These are phyloP conservation scores for Anorthoa munda DNA, from an alignment of 2,888 invertebrate species.

Conservation along the genomic window DNA sequence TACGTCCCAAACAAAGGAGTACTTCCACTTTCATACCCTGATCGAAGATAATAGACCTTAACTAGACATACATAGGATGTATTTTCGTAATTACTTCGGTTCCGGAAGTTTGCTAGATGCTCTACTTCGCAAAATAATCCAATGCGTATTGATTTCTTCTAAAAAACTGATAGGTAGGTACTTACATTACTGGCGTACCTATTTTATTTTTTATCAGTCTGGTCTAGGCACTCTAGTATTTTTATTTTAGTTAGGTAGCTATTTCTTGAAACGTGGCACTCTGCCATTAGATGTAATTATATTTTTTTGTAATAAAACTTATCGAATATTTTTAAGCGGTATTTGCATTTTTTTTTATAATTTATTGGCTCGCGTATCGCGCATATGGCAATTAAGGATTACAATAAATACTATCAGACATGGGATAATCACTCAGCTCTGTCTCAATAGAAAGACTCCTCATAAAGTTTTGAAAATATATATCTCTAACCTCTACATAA, in stretches of 20 bases:
- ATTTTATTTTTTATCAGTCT: constrained; percentile 48
- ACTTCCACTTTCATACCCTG: constrained; percentile 26
- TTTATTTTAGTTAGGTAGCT: neutral
- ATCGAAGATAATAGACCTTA: constrained; percentile 48
- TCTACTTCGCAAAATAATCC: constrained; percentile 45
- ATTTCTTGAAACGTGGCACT: neutral
- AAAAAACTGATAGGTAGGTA: neutral
- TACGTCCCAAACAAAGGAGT: constrained; percentile 58
- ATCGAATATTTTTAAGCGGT: neutral
- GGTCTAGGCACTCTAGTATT: constrained; percentile 32
- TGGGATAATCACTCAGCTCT: too few species aligned
- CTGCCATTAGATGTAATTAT: constrained; percentile 10
- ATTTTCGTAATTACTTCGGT: constrained; percentile 28
- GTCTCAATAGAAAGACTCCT: too few species aligned
- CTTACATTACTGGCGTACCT: neutral
- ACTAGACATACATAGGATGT: constrained; percentile 17
- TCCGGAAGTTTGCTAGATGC: constrained; percentile 55
- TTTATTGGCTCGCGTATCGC: too few species aligned
- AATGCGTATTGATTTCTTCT: constrained; percentile 36
- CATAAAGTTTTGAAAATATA: too few species aligned
- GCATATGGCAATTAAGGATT: neutral
- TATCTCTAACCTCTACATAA: too few species aligned
- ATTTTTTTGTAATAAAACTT: neutral
- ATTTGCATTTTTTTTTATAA: too few species aligned
- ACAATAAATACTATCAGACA: neutral